Conservation (phyloP, 1,140 invertebrate genomes). For the Trissolcus basalis region DNA sequence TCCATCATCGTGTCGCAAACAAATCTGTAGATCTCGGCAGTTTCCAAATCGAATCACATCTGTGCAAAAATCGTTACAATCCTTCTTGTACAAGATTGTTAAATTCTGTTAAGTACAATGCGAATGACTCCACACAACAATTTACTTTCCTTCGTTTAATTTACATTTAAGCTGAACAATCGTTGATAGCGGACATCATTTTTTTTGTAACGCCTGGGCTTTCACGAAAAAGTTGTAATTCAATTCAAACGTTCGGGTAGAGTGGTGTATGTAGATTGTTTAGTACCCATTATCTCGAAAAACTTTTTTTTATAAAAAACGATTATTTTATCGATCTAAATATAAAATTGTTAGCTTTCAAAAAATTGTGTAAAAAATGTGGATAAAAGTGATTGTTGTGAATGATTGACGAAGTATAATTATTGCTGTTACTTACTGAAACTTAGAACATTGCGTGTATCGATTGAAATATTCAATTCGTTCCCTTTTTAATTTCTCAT, state of each 20-base stretch:
- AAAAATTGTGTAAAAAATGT: constrained; percentile 16
- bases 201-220: too few relatives aligned
- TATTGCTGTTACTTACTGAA: constrained; percentile 8
- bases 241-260: too few relatives aligned
- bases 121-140: constrained; percentile 5
- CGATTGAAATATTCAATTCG: not conserved
- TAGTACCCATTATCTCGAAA: too few relatives aligned
- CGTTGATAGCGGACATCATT: too few relatives aligned
- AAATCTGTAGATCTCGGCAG: constrained; percentile 17
- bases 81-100: not conserved
- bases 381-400: constrained; percentile 20
- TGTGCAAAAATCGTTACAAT: constrained; percentile 1
- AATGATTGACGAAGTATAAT: constrained; percentile 23
- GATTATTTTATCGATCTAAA: too few relatives aligned
- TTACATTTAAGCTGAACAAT: too few relatives aligned
- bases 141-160: not conserved
- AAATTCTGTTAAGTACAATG: constrained; percentile 21
- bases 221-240: too few relatives aligned
- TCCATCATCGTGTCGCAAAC: constrained; percentile 32
- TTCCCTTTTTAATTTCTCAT: too few relatives aligned
- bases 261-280: too few relatives aligned
- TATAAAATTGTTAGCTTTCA: constrained; percentile 10
- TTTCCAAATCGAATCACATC: constrained; percentile 2
- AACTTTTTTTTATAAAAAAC: too few relatives aligned
- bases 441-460: not conserved